Conservation (phyloP, 1,140 invertebrate species). For the Metopolophium dirhodum region DNA sequence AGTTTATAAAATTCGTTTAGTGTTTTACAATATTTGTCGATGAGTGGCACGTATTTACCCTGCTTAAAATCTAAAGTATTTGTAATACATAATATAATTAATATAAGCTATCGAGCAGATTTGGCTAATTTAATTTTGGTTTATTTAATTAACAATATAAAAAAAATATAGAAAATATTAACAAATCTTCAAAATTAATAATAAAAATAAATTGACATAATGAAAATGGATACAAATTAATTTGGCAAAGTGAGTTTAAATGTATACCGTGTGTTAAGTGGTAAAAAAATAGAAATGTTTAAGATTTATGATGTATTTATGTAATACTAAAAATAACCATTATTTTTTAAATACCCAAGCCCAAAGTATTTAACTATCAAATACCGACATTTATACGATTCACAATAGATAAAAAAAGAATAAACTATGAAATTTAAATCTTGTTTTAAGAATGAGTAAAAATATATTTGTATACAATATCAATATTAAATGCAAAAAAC, state of each 20-base stretch:
- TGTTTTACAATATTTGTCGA: neutral
- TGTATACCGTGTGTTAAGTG: neutral
- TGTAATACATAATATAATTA: neutral
- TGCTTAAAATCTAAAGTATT: neutral
- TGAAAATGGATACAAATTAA: neutral
- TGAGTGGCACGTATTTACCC: slow-evolving; percentile 39
- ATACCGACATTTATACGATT: neutral
- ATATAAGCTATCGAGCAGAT: neutral
- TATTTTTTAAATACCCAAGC: neutral
- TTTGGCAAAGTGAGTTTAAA: neutral
- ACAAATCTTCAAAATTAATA: neutral
- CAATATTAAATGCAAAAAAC: neutral
- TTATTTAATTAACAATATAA: slow-evolving; percentile 16
- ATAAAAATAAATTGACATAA: neutral
- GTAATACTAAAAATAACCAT: neutral
- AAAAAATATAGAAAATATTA: slow-evolving; percentile 1
- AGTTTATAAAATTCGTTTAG: neutral
- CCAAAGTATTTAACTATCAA: neutral
- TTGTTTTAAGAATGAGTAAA: neutral
- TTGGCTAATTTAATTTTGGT: neutral
- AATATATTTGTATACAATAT: neutral
- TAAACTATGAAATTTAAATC: neutral
- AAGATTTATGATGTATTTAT: neutral
- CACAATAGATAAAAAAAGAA: neutral
- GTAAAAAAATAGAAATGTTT: neutral